These are phyloP conservation scores for Pogoniulus pusillus DNA, from an alignment of 2,797 vertebrate species.

Conservation along the genomic window DNA sequence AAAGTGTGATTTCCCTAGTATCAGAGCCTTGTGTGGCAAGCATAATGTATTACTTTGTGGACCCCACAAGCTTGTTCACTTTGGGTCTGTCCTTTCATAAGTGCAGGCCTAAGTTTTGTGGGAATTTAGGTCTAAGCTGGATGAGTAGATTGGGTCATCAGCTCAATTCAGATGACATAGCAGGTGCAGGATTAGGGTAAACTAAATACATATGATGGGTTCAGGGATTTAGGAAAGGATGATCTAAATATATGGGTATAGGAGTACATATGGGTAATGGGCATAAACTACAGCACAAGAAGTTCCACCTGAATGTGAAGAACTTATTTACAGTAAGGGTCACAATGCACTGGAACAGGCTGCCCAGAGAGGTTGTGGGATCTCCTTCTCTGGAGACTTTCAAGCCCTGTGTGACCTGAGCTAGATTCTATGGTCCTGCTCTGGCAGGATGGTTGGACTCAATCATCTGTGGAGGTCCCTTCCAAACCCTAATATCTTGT, in stretches of 20 bases:
- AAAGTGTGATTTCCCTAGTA: neutral
- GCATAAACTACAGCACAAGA: no score
- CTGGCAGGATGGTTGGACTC: no score
- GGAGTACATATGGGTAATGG: no score
- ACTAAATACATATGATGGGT: neutral
- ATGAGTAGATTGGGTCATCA: neutral
- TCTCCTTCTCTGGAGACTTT: no score
- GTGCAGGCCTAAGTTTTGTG: rapidly evolving
- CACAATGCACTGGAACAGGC: no score
- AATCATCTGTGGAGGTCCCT: no score
- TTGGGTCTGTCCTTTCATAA: neutral
- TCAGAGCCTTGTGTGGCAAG: neutral
- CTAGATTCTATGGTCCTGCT: no score
- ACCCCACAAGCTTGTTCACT: neutral
- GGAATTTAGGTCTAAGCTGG: neutral
- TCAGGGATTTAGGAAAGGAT: neutral
- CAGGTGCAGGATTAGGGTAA: neutral
- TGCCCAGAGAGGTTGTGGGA: no score
- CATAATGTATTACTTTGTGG: neutral
- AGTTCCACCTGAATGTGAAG: no score
- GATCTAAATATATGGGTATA: neutral
- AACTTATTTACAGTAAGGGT: no score
- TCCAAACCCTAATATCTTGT: no score
- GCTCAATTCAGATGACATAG: neutral
- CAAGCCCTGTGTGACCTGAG: no score